phyloP scores from a whole-genome alignment of 2,888 invertebrate genomes.

The Operophtera brumata region DNA sequence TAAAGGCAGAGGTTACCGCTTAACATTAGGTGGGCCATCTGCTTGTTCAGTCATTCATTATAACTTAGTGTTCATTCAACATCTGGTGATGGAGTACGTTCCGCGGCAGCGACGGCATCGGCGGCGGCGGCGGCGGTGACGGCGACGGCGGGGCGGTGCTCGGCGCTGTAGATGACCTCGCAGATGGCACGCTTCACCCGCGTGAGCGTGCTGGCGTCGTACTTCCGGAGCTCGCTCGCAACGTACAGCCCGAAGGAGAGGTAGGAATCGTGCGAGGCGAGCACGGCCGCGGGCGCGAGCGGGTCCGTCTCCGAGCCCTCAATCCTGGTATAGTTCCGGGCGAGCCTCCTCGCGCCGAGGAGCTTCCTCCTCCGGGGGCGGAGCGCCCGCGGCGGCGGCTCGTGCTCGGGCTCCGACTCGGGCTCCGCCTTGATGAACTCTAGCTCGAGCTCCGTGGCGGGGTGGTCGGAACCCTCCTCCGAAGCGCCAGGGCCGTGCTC shows the following conservation, averaged over 20 bases:
- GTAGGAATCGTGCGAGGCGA: neutral
- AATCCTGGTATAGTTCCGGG: neutral
- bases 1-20: too few relatives aligned
- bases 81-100: too few relatives aligned
- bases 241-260: neutral
- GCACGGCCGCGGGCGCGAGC: neutral
- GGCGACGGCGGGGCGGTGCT: neutral
- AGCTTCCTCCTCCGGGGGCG: neutral
- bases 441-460: neutral
- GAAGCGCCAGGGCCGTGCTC: too few relatives aligned
- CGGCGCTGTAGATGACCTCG: neutral
- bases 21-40: too few relatives aligned
- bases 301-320: neutral
- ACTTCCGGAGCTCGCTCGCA: neutral
- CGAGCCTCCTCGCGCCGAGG: neutral
- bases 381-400: neutral
- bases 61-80: too few relatives aligned
- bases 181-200: neutral
- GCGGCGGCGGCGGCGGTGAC: too few relatives aligned
- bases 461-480: neutral
- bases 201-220: neutral
- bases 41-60: too few relatives aligned
- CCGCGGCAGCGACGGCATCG: too few relatives aligned
- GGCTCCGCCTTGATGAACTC: neutral
- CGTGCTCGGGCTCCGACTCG: neutral